phyloP scores from a whole-genome alignment of 2,113 vertebrate species.

The Pholis gunnellus region DNA sequence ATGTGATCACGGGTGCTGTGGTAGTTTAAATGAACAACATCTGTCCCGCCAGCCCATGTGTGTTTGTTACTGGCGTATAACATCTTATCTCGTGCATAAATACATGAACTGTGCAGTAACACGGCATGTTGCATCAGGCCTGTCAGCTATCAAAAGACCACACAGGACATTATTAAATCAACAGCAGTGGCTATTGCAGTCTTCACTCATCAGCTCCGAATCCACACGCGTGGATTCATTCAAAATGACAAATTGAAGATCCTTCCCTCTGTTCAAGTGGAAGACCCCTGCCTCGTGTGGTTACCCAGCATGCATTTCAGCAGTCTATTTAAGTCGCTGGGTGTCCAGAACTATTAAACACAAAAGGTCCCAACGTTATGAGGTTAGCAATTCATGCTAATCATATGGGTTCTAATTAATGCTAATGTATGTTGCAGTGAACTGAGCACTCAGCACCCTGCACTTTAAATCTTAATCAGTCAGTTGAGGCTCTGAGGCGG shows the following conservation, averaged over 20 bases:
- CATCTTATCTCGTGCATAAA: slow-evolving; percentile 23
- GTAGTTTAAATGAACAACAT: background rate
- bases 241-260: slow-evolving; percentile 39
- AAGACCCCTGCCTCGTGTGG: slow-evolving; percentile 49
- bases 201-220: slow-evolving; percentile 37
- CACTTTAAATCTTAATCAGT: slow-evolving; percentile 9
- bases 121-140: slow-evolving; percentile 3
- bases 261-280: slow-evolving; percentile 41
- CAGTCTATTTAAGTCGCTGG: slow-evolving; percentile 60
- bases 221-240: slow-evolving; percentile 34
- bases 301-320: slow-evolving; percentile 71
- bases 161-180: slow-evolving; percentile 35
- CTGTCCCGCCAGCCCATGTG: background rate
- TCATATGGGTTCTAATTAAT: slow-evolving; percentile 58
- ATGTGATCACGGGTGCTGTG: background rate
- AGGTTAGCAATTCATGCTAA: slow-evolving; percentile 45
- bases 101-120: background rate
- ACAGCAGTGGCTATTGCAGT: slow-evolving; percentile 47
- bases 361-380: slow-evolving; percentile 58
- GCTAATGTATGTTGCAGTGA: slow-evolving; percentile 35
- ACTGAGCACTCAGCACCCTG: background rate
- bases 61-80: slow-evolving; percentile 1
- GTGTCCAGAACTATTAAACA: slow-evolving; percentile 62
- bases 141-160: slow-evolving; percentile 16
- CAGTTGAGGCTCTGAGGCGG: slow-evolving; percentile 2